Conservation (phyloP, 1,140 invertebrate species). For the Medauroidea extradentata region DNA sequence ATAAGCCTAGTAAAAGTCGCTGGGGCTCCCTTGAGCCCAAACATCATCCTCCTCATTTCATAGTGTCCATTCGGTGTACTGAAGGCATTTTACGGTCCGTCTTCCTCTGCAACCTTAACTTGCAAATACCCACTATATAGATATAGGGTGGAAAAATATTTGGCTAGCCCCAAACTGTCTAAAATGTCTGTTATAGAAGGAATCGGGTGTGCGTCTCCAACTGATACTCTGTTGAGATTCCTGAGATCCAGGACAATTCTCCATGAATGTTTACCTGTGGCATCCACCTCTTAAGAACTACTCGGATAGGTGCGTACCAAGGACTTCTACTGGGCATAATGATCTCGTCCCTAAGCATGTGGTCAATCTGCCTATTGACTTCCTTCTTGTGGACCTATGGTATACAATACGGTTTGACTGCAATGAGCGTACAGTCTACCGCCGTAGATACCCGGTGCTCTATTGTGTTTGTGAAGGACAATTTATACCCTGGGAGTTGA, state of each 20-base stretch:
- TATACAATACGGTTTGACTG: not conserved
- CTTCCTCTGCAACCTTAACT: slow-evolving; percentile 37
- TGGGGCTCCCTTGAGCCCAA: slow-evolving; percentile 32
- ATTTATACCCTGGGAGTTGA: slow-evolving; percentile 8
- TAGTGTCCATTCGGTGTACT: slow-evolving; percentile 36
- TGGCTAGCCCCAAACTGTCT: slow-evolving; percentile 37
- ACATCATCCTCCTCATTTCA: slow-evolving; percentile 36
- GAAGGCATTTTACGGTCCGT: slow-evolving; percentile 46
- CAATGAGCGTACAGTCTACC: not conserved
- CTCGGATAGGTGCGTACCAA: slow-evolving; percentile 22
- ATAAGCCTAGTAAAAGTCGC: slow-evolving; percentile 32
- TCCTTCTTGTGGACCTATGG: slow-evolving; percentile 2
- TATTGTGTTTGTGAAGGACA: slow-evolving; percentile 1
- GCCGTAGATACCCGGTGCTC: not conserved
- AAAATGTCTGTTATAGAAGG: slow-evolving; percentile 45
- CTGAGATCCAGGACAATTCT: slow-evolving; percentile 20
- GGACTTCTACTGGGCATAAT: slow-evolving; percentile 20
- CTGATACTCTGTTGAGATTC: slow-evolving; percentile 26
- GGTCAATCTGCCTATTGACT: slow-evolving; percentile 2
- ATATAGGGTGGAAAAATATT: slow-evolving; percentile 44
- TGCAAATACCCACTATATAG: slow-evolving; percentile 48
- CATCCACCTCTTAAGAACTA: slow-evolving; percentile 23
- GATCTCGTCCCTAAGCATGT: slow-evolving; percentile 17
- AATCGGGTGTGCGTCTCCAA: slow-evolving; percentile 41
- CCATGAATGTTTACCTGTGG: slow-evolving; percentile 16